A percentile compares a stretch with the other conserved stretches of the same genome.
Evolutionary conservation across 2,888 invertebrate genomes (phyloP).

Genomic region (Plutella xylostella): DNA sequence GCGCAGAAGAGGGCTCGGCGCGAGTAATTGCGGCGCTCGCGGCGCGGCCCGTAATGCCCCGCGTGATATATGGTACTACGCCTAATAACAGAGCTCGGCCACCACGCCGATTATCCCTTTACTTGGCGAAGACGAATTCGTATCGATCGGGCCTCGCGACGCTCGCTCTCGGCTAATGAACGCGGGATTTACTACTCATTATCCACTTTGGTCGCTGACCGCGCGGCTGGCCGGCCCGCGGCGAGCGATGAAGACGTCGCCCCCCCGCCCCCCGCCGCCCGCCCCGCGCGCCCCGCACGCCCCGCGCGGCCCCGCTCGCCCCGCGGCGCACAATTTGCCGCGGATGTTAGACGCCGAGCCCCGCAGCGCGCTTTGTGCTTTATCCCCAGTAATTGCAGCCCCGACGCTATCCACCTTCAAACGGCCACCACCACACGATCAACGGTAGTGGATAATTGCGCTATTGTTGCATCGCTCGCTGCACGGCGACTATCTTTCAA

Average conservation of each 20-base stretch:
- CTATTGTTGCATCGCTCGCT: slow-evolving; percentile 48
- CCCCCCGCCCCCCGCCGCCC: slow-evolving; percentile 23
- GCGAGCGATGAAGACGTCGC: slow-evolving; percentile 61
- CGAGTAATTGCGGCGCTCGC: slow-evolving; percentile 58
- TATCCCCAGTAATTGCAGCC: slow-evolving; percentile 57
- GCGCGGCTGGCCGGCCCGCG: slow-evolving; percentile 16
- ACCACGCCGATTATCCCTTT: slow-evolving; percentile 62
- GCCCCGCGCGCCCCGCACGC: slow-evolving; percentile 20
- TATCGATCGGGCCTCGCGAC: slow-evolving; percentile 48
- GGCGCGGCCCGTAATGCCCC: slow-evolving; percentile 59
- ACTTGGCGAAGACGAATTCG: slow-evolving; percentile 58
- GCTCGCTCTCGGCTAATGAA: slow-evolving; percentile 62
- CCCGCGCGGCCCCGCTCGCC: slow-evolving; percentile 13
- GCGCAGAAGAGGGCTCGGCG: slow-evolving; percentile 40
- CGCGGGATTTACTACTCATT: slow-evolving; percentile 62
- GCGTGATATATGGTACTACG: slow-evolving; percentile 66
- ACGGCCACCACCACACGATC: slow-evolving; percentile 44
- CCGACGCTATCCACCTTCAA: slow-evolving; percentile 38
- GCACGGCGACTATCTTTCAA: slow-evolving; percentile 40
- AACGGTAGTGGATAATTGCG: slow-evolving; percentile 60
- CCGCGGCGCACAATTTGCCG: slow-evolving; percentile 58
- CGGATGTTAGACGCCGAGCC: slow-evolving; percentile 36
- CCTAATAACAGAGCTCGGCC: slow-evolving; percentile 59
- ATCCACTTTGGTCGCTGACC: slow-evolving; percentile 61
- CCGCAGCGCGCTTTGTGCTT: slow-evolving; percentile 53